These are phyloP conservation scores for Drosophila gunungcola DNA, from an alignment of 1,140 invertebrate genomes.

Conservation along the genomic window DNA sequence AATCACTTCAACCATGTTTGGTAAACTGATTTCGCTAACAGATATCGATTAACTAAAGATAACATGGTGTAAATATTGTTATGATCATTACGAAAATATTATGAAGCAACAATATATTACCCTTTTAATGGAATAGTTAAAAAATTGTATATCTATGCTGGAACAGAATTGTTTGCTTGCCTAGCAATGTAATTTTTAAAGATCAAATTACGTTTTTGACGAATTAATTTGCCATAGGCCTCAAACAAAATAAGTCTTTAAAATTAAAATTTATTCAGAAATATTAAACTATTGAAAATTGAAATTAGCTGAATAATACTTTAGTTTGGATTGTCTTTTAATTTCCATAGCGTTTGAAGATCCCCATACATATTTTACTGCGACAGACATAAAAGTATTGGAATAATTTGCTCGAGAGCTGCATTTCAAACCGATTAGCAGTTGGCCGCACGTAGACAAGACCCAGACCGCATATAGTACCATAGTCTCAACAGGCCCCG, in stretches of 20 bases:
- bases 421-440: not conserved
- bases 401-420: constrained; percentile 19
- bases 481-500: constrained; percentile 15
- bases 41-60: not conserved
- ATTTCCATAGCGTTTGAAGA: constrained; percentile 6
- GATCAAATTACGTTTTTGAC: too few relatives aligned
- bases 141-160: too few relatives aligned
- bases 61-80: not conserved
- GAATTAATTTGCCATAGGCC: too few relatives aligned
- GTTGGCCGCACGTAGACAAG: constrained; percentile 24
- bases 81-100: not conserved
- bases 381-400: not conserved
- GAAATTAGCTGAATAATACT: not conserved
- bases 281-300: too few relatives aligned
- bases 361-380: not conserved
- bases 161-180: too few relatives aligned
- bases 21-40: constrained; percentile 10
- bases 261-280: too few relatives aligned
- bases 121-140: not conserved
- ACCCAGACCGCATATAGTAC: constrained; percentile 6
- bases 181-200: too few relatives aligned
- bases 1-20: constrained; percentile 24
- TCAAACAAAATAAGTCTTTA: too few relatives aligned
- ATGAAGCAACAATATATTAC: not conserved
- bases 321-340: not conserved